Conservation (phyloP, 2,797 vertebrate species). For the Trematomus bernacchii region DNA sequence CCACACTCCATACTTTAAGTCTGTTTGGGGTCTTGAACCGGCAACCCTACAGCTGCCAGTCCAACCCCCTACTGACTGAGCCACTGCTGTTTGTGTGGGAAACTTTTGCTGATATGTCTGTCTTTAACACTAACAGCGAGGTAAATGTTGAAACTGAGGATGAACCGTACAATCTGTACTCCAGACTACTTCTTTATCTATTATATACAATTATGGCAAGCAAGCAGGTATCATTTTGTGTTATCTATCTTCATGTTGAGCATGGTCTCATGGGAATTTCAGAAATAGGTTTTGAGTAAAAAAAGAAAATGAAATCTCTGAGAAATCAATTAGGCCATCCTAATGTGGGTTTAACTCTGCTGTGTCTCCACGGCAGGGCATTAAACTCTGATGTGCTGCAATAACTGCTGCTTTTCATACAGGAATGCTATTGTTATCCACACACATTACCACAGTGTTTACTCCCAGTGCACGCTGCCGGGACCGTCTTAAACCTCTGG, state of each 20-base stretch:
- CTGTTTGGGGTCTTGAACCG: too few relatives aligned
- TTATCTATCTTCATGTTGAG: conserved; percentile 23
- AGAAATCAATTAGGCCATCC: background rate
- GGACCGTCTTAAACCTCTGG: conserved; percentile 54
- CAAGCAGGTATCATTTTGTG: conserved; percentile 15
- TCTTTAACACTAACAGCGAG: background rate
- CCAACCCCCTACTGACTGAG: too few relatives aligned
- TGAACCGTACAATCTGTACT: background rate
- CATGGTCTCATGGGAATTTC: conserved; percentile 16
- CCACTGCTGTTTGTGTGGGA: background rate
- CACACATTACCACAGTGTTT: conserved; percentile 64
- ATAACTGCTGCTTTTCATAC: conserved; percentile 49
- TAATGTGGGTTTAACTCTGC: background rate
- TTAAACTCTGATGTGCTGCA: conserved; percentile 41
- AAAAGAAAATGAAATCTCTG: conserved; percentile 12
- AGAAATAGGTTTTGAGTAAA: conserved; percentile 10
- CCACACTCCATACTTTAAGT: too few relatives aligned
- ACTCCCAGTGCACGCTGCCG: conserved; percentile 40
- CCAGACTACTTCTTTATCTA: conserved; percentile 14
- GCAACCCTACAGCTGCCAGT: too few relatives aligned
- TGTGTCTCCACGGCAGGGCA: conserved; percentile 4
- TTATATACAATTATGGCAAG: background rate
- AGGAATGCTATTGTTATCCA: conserved; percentile 61
- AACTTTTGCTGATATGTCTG: background rate
- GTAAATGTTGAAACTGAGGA: conserved; percentile 3